Evolutionary conservation across 1,140 invertebrate species (phyloP).

Genomic region (Gryllus bimaculatus): DNA sequence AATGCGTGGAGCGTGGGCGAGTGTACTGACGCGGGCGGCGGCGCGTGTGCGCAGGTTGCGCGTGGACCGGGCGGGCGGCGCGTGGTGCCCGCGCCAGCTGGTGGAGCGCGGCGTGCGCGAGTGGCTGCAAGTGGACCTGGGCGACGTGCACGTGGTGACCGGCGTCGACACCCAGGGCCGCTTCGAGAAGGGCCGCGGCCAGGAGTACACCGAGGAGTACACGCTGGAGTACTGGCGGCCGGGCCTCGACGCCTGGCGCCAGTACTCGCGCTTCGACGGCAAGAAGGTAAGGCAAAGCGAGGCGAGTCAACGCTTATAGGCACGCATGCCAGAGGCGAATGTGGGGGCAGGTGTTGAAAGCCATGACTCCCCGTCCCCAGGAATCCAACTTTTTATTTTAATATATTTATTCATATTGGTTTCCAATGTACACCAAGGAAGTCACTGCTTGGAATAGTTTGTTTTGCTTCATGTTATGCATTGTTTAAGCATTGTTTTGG

Average conservation of each 20-base stretch:
- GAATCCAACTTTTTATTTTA: too few relatives aligned
- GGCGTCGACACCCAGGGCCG: constrained; percentile 70
- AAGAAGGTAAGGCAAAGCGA: constrained; percentile 41
- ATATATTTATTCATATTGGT: too few relatives aligned
- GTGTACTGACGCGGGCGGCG: not conserved
- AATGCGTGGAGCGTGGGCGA: too few relatives aligned
- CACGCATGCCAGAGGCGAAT: too few relatives aligned
- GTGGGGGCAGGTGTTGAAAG: too few relatives aligned
- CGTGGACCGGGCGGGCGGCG: constrained; percentile 63
- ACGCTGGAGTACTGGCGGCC: constrained; percentile 64
- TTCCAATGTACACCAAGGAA: too few relatives aligned
- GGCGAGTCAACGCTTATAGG: not conserved
- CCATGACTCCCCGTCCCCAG: too few relatives aligned
- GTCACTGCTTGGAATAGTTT: too few relatives aligned
- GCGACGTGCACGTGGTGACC: constrained; percentile 52
- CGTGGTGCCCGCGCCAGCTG: constrained; percentile 69
- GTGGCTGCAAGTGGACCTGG: constrained; percentile 69
- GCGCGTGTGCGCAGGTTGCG: constrained; percentile 49
- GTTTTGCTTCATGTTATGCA: too few relatives aligned
- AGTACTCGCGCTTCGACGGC: constrained; percentile 52
- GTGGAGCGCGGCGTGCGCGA: constrained; percentile 57
- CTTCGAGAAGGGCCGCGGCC: constrained; percentile 65
- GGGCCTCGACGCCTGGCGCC: constrained; percentile 49
- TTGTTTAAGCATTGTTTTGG: too few relatives aligned
- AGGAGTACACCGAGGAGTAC: constrained; percentile 66